Evolutionary conservation across 2,113 vertebrate genomes (phyloP).

Genomic region (Gallinago undulata): DNA sequence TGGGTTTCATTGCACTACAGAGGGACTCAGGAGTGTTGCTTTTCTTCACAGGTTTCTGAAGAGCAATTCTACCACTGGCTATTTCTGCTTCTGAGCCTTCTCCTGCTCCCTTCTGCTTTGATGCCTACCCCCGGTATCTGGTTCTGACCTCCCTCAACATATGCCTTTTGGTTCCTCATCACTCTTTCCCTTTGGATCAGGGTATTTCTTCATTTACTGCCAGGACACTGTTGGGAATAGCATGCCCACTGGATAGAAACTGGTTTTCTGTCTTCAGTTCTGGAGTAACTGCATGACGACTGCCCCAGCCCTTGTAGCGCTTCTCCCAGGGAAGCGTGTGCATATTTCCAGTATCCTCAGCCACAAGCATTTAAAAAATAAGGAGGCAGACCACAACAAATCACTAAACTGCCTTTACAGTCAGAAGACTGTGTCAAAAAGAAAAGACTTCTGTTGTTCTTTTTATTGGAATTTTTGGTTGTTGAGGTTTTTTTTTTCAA

Average conservation of each 20-base stretch:
- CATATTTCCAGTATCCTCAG: slow-evolving; percentile 21
- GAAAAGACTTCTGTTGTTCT: not conserved
- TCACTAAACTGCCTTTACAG: not conserved
- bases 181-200: not conserved
- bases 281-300: not conserved
- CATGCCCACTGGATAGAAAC: not conserved
- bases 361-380: not conserved
- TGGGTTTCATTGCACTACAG: not conserved
- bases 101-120: not conserved
- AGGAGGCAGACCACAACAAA: not conserved
- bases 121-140: not conserved
- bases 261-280: not conserved
- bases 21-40: not conserved
- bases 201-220: not conserved
- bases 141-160: not conserved
- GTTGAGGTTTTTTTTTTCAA: not conserved
- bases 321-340: not conserved
- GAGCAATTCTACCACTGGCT: not conserved
- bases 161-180: not conserved
- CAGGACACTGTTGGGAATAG: not conserved
- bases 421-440: not conserved
- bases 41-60: not conserved
- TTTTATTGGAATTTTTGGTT: not conserved
- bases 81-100: not conserved
- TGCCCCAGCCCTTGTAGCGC: not conserved